Conservation (phyloP, 2,113 vertebrate species). For the Pavo muticus region DNA sequence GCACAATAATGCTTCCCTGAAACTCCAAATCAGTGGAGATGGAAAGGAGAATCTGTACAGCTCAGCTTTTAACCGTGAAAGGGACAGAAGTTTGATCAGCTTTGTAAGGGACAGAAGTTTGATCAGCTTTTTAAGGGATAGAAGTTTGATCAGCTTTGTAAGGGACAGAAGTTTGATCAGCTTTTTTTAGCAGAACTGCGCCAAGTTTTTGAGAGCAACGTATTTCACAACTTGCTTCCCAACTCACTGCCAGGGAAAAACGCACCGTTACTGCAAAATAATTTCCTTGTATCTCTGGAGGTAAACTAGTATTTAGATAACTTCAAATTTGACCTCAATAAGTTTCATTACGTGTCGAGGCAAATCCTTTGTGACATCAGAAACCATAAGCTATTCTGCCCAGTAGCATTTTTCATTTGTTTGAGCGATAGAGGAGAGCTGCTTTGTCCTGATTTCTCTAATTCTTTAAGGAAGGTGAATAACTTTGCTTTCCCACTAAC, state of each 20-base stretch:
- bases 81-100: neutral
- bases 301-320: constrained; percentile 50
- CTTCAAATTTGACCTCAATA: constrained; percentile 62
- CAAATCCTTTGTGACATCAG: constrained; percentile 43
- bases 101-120: neutral
- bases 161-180: neutral
- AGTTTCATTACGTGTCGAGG: constrained; percentile 23
- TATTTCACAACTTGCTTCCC: neutral
- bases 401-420: neutral
- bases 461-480: neutral
- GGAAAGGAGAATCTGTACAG: neutral
- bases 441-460: neutral
- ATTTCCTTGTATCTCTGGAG: constrained; percentile 27
- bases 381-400: constrained; percentile 24
- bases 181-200: neutral
- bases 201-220: neutral
- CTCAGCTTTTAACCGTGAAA: neutral
- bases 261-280: neutral
- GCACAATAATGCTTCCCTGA: neutral
- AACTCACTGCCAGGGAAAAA: neutral
- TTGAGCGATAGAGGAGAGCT: neutral
- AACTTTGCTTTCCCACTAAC: neutral
- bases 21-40: neutral
- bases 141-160: neutral
- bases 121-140: neutral